These are phyloP conservation scores for Picathartes gymnocephalus DNA, from an alignment of 2,113 vertebrate genomes.

Conservation along the genomic window DNA sequence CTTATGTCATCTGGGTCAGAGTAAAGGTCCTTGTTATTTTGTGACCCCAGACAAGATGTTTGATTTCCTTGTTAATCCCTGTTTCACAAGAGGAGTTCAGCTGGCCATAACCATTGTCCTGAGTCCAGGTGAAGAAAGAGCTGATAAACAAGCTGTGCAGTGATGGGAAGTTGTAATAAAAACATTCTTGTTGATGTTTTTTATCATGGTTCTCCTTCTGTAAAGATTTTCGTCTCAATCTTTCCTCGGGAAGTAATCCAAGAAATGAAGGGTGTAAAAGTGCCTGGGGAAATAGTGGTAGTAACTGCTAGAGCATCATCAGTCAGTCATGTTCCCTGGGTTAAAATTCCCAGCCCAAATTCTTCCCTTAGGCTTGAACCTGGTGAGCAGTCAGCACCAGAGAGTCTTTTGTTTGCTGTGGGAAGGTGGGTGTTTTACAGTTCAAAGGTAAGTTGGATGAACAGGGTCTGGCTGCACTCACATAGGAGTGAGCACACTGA, in stretches of 20 bases:
- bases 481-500: not conserved
- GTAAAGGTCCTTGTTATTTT: not conserved
- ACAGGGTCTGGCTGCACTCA: not conserved
- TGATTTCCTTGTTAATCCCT: not conserved
- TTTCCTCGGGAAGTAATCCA: not conserved
- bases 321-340: not conserved
- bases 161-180: not conserved
- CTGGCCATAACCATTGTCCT: not conserved
- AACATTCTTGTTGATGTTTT: not conserved
- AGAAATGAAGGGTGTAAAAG: not conserved
- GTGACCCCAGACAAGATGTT: not conserved
- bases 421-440: not conserved
- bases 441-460: fast-evolving
- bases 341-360: not conserved
- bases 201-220: not conserved
- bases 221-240: not conserved
- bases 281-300: not conserved
- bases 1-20: not conserved
- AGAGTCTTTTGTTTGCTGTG: not conserved
- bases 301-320: not conserved
- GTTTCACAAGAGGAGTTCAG: not conserved
- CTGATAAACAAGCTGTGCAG: not conserved
- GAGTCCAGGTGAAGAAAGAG: not conserved
- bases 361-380: not conserved
- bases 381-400: not conserved